Conservation (phyloP, 2,113 vertebrate species). For the Lasiurus cinereus region DNA sequence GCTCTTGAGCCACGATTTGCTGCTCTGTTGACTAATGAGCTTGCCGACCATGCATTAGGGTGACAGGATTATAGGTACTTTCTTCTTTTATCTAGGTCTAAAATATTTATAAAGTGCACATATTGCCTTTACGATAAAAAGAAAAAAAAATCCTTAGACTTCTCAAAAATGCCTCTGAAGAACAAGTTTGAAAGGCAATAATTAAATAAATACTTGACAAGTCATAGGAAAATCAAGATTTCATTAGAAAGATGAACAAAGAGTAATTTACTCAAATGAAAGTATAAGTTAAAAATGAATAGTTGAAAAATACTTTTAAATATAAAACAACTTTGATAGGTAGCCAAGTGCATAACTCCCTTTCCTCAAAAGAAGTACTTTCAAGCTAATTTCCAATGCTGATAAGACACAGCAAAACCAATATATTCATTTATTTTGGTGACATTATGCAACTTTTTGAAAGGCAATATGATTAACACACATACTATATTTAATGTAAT, state of each 20-base stretch:
- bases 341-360: not conserved
- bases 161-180: slow-evolving; percentile 46
- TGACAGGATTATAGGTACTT: not conserved
- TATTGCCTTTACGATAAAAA: slow-evolving; percentile 37
- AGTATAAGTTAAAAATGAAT: slow-evolving; percentile 31
- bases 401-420: not conserved
- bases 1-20: no score
- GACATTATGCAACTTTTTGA: slow-evolving; percentile 4
- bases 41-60: not conserved
- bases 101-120: slow-evolving; percentile 24
- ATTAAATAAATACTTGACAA: slow-evolving; percentile 20
- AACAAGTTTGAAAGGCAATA: slow-evolving; percentile 30
- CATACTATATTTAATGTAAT: slow-evolving; percentile 24
- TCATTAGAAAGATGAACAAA: slow-evolving; percentile 11
- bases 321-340: not conserved
- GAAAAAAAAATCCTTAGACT: slow-evolving; percentile 32
- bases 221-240: slow-evolving; percentile 49
- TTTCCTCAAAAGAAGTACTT: not conserved
- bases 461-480: slow-evolving; percentile 26
- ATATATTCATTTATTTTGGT: slow-evolving; percentile 20
- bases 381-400: not conserved
- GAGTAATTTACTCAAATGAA: slow-evolving; percentile 11
- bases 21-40: no score
- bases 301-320: not conserved
- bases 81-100: slow-evolving; percentile 20